phyloP scores from a whole-genome alignment of 2,113 vertebrate species.

The Cinclus cinclus region DNA sequence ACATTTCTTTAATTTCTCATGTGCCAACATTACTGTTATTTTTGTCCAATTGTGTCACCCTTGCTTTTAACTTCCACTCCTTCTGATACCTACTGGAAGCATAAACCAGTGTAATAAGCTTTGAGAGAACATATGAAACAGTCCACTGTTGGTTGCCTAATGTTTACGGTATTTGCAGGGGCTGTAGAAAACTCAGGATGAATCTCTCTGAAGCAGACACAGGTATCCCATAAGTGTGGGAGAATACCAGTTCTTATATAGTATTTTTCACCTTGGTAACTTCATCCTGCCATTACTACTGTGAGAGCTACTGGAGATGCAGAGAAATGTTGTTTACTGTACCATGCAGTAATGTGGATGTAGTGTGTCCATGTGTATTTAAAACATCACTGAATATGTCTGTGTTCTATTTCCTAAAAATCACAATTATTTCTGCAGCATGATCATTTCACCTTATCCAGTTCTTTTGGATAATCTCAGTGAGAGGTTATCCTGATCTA shows the following conservation, averaged over 20 bases:
- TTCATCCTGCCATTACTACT: not conserved
- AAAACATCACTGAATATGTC: not conserved
- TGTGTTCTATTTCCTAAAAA: not conserved
- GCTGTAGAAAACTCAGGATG: not conserved
- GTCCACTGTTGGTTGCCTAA: not conserved
- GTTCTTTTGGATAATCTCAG: not conserved
- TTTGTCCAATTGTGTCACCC: not conserved
- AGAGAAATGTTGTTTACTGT: not conserved
- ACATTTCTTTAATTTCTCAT: not conserved
- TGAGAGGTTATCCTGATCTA: not conserved
- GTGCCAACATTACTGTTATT: not conserved
- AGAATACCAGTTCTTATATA: not conserved
- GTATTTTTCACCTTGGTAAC: not conserved
- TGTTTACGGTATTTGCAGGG: not conserved
- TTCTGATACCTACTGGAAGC: not conserved
- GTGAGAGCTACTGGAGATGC: not conserved
- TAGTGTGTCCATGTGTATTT: not conserved
- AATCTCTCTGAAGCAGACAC: not conserved
- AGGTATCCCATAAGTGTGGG: not conserved
- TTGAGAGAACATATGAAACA: not conserved
- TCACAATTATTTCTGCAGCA: not conserved
- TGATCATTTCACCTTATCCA: not conserved
- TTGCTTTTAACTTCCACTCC: not conserved
- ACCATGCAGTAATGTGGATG: not conserved
- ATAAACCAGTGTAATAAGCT: not conserved